Evolutionary conservation across 2,888 invertebrate species (phyloP).

Genomic region (Arrhopalites spinosus): DNA sequence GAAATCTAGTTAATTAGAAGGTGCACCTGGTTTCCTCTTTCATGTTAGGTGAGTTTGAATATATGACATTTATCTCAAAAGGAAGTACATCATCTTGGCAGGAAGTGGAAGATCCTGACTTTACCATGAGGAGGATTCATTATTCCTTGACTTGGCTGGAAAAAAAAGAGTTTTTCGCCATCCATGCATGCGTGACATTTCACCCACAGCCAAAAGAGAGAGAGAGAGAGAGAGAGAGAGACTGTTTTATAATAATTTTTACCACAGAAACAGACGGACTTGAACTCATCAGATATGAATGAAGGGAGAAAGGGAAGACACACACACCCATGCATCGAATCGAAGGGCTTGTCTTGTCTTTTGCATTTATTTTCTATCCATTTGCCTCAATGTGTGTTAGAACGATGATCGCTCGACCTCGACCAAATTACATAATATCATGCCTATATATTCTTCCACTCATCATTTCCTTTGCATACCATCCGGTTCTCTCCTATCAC

Average conservation of each 20-base stretch:
- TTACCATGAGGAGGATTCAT: slow-evolving; percentile 21
- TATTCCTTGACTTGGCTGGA: neutral
- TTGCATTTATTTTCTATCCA: slow-evolving; percentile 15
- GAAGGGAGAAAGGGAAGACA: slow-evolving; percentile 24
- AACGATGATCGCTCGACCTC: slow-evolving; percentile 53
- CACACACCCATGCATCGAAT: slow-evolving; percentile 11
- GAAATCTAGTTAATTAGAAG: slow-evolving; percentile 51
- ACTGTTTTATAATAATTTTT: no score
- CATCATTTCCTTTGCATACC: slow-evolving; percentile 49
- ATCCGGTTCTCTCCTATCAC: slow-evolving; percentile 47
- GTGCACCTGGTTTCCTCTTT: slow-evolving; percentile 54
- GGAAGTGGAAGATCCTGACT: slow-evolving; percentile 48
- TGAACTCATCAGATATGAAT: slow-evolving; percentile 1
- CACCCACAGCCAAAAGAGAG: slow-evolving; percentile 13
- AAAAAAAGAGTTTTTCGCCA: slow-evolving; percentile 35
- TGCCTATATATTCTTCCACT: slow-evolving; percentile 29
- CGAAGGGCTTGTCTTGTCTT: slow-evolving; percentile 7
- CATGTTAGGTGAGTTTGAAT: slow-evolving; percentile 39
- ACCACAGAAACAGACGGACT: neutral
- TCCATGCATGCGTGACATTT: slow-evolving; percentile 38
- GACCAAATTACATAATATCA: slow-evolving; percentile 39
- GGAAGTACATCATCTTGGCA: slow-evolving; percentile 49
- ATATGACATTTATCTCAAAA: slow-evolving; percentile 49
- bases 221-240: neutral
- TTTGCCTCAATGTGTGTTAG: neutral